These are phyloP conservation scores for Cranoglanis bouderius DNA, from an alignment of 2,113 vertebrate species.

Conservation along the genomic window DNA sequence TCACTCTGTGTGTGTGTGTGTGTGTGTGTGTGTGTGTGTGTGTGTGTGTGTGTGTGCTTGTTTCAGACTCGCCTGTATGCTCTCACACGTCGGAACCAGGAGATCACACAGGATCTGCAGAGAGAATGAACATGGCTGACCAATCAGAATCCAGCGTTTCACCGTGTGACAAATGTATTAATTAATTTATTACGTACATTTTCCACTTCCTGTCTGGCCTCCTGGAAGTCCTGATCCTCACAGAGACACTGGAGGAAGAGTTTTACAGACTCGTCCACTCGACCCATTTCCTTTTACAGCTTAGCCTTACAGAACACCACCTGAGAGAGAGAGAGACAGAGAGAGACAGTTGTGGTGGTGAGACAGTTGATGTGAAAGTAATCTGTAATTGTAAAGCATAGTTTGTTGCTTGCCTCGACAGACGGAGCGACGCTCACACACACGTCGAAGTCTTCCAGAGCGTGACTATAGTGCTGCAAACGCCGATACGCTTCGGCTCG, in stretches of 20 bases:
- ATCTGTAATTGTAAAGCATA: too few species aligned
- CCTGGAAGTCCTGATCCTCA: constrained; percentile 85
- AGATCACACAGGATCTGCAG: constrained; percentile 85
- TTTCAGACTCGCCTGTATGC: constrained; percentile 82
- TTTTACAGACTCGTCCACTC: constrained; percentile 85
- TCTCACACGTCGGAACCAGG: constrained; percentile 80
- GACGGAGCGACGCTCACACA: constrained; percentile 77
- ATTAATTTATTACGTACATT: constrained; percentile 70
- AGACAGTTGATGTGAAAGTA: background rate
- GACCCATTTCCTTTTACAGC: constrained; percentile 84
- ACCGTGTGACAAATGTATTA: background rate
- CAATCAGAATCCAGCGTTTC: background rate
- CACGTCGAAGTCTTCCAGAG: constrained; percentile 84
- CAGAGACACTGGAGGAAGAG: constrained; percentile 89
- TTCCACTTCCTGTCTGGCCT: constrained; percentile 86
- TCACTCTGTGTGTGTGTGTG: constrained; percentile 72
- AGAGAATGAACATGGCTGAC: background rate
- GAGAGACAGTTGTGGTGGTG: background rate
- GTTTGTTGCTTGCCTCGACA: constrained; percentile 80
- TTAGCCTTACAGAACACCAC: constrained; percentile 86
- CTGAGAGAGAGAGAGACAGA: constrained; percentile 61
- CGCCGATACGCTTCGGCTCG: constrained; percentile 84
- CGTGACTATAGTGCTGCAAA: constrained; percentile 80
- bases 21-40: too few species aligned
- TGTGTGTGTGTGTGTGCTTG: too few species aligned